Evolutionary conservation across 2,797 vertebrate genomes (phyloP), one percentile per base, ranked within the genome.

Genomic region (Pipistrellus pipistrellus): DNA sequence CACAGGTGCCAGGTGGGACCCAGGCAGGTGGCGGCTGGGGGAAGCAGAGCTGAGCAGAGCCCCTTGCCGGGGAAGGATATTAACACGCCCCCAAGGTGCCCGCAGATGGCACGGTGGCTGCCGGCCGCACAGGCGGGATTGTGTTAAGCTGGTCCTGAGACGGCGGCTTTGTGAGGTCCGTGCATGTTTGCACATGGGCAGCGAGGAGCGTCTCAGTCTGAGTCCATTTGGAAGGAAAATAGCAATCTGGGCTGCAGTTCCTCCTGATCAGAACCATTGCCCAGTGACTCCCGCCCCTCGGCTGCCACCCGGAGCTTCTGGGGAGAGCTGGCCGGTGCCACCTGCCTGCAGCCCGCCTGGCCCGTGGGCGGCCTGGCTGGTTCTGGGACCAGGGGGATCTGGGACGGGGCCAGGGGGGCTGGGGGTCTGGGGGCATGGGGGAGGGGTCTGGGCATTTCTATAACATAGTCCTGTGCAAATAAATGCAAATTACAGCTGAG

Each of bases 401-500:
- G 44, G 44, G 44, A 44, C 44, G 8, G 44, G 38, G 38, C 38
- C 38, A 44, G 44, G 44, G 44, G 44, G 38, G 6, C 38, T 72
- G 21, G 25, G 46, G 17, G 38, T 1, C 38, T 41, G 38, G 10
- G 44, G 44, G 44, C 44, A 10, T 41, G 48, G 14, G 30, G 48
- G 48, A 35, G 46, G 46, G 69, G 5, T 51, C 59, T 88, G 90
- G 66, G 92, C 90, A 84, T 95, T 85, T 96, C 85, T 71, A 71
- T 55, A 59, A 91, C 95, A 95, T 85, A 87, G 93, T 91, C 80
- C 95, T 97, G 81, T 96, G 95, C 93, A 96, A 96, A 97, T 87
- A 97, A 92, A 97, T 97, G 96, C 95, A 96, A 96, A 97, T 97
- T 92, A 96, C 95, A 94, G 68, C 69, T 0, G 21, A 92, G 85